These are phyloP conservation scores for Merluccius polli DNA, from an alignment of 2,797 vertebrate genomes.

Conservation along the genomic window DNA sequence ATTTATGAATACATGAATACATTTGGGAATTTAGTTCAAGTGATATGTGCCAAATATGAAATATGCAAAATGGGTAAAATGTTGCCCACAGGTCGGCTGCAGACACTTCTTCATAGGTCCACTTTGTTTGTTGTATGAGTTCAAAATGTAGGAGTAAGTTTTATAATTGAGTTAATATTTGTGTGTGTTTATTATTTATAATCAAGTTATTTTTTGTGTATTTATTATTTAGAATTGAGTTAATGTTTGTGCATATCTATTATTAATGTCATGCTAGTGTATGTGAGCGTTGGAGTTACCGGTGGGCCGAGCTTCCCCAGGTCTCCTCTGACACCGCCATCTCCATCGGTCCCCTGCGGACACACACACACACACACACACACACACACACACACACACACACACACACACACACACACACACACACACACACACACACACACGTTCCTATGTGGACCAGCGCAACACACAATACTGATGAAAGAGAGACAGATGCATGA, in stretches of 20 bases:
- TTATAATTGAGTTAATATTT: no score
- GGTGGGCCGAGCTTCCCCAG: constrained; percentile 62
- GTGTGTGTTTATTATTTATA: no score
- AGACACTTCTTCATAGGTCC: background rate
- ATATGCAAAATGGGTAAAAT: background rate
- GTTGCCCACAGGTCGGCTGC: background rate
- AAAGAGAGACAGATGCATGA: background rate
- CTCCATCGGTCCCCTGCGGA: constrained; percentile 73
- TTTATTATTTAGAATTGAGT: background rate
- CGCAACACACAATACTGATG: background rate
- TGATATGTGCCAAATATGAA: background rate
- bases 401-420: background rate
- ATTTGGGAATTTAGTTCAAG: background rate
- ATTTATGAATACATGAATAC: background rate
- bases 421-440: background rate
- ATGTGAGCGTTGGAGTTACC: constrained; percentile 56
- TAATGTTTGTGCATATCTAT: background rate
- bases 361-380: no score
- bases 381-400: background rate
- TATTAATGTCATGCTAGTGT: background rate
- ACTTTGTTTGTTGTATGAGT: background rate
- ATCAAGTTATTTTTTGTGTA: background rate
- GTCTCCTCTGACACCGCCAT: constrained; percentile 73
- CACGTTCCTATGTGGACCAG: background rate
- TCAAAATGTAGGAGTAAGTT: background rate